Evolutionary conservation across 2,888 invertebrate genomes (phyloP), one percentile per base, ranked within the genome.

Genomic region (Drosophila lutescens): DNA sequence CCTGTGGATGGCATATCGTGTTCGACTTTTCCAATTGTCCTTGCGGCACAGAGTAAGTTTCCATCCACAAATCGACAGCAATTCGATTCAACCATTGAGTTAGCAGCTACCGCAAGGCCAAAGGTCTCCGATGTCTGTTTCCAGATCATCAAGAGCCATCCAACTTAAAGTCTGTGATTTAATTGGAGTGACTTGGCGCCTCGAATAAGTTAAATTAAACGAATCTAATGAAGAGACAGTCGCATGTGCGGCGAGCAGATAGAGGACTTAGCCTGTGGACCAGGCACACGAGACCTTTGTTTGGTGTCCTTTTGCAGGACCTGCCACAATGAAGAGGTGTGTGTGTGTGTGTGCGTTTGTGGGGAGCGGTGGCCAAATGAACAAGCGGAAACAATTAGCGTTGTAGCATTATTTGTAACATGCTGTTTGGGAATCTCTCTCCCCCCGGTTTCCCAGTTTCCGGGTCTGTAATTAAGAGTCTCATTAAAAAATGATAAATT

Each of bases 401-500:
- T 46, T 62, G 70, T 82, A 80, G 87, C 88, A 79, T 86, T 84
- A 86, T 80, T 84, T 87, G 85, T 77, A 81, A 86, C 83, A 86
- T 79, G 86, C 72, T 82, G 86, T 79, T 84, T 77, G 86, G 15
- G 13, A 17, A 32, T 32, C 15, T 13, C 32, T 40, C 10, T 15
- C 30, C 23, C 51, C 36, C 5, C 4, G 47, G 40, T 12, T 20
- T 66, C 67, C 65, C 80, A 41, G 40, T 12, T 20, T 66, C 67
- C 65, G 78, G 66, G 65, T 53, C 54, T 55, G 76, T 76, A 85
- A 85, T 85, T 88, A 85, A 85, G 85, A 88, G 85, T 84, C 85
- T 85, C 87, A 85, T 85, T 85, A 85, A 85, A 85, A 85, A 85
- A 88, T 85, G 85, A 85, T 85, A 88, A 81, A 88, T 85, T 85